Base-by-base conservation (phyloP, 2,797 vertebrate genomes). In the Coracias cyanogaster region DNA sequence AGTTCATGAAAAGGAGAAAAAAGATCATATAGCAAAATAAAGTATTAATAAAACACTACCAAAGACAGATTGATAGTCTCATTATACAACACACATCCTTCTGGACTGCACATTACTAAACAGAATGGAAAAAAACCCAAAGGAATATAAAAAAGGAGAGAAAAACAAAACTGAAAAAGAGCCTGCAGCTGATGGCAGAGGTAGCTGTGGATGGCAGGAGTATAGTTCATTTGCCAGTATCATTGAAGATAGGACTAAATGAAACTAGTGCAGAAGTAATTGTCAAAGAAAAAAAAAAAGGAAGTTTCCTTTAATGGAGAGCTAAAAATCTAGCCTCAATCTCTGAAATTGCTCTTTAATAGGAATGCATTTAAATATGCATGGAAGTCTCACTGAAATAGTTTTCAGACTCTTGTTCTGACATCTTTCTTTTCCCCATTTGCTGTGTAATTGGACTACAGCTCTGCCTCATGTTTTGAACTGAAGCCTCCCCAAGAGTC, bases 121-220 rank as follows among this genome's bases (percentile, higher is more conserved):
- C 15, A 65, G 88, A 94, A 95, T 71, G 61, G 70, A 86, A 94
- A 92, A 89, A 83, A 33, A 37, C 10, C 67, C 69, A 81, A 89
- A 89, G 25, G 80, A 93, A 83, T 89, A 70, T 73, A 79, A 91
- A 89, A 71, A 0, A 8, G 15, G 22, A 58, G n/a, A 64, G 46
- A 64, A 86, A 84, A 96, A 77, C 24, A 93, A 86, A 91, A 92
- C 15, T 88, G 78, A 92, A 82, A 67, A 86, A 24, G 52, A 95
- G 26, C 24, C 46, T 86, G 43, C 65, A 78, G 43, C 20, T 96
- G 66, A 48, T 78, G 41, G 67, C 54, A 95, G 55, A 90, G n/a
- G 33, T 24, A 94, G 29, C n/a, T 79, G 48, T 89, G 76, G 58
- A 49, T 72, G 35, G 60, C 58, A 89, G 73, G 66, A 79, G 20